Evolutionary conservation across 2,888 invertebrate species (phyloP).

Genomic region (Drosophila flavopinicola): DNA sequence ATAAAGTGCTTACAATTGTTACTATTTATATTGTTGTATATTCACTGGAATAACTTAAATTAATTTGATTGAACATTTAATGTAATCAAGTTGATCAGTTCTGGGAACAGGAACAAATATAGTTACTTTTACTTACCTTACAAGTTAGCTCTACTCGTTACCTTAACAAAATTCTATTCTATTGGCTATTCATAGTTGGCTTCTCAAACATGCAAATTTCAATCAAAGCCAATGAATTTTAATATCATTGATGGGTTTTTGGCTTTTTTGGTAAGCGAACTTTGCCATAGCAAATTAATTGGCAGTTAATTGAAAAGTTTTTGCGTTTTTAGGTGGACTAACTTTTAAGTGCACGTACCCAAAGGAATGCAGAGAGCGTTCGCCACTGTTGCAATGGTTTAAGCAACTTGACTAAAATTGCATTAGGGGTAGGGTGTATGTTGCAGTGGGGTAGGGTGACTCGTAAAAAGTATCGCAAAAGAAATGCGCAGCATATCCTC

Average conservation of each 20-base stretch:
- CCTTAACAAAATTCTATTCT: conserved; percentile 1
- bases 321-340: conserved; percentile 35
- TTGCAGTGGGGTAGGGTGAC: neutral
- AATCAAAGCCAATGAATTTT: conserved; percentile 33
- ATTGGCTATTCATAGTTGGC: neutral
- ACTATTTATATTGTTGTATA: no score
- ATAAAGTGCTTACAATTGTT: no score
- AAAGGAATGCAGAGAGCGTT: conserved; percentile 2
- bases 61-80: no score
- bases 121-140: neutral
- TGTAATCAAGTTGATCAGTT: no score
- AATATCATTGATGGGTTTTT: conserved; percentile 39
- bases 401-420: conserved; percentile 38
- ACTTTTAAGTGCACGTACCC: conserved; percentile 57
- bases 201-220: conserved; percentile 19
- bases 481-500: conserved; percentile 54
- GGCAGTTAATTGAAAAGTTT: conserved; percentile 76
- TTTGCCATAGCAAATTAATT: conserved; percentile 59
- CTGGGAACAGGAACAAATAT: neutral
- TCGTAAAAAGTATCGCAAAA: conserved; percentile 43
- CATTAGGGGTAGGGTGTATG: conserved; percentile 18
- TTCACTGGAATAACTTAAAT: no score
- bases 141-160: no score
- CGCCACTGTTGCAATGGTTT: conserved; percentile 20
- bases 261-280: conserved; percentile 8